A percentile compares a stretch with the other conserved stretches of the same genome.
Conservation (phyloP, 2,113 vertebrate species). For the Triplophysa dalaica region DNA sequence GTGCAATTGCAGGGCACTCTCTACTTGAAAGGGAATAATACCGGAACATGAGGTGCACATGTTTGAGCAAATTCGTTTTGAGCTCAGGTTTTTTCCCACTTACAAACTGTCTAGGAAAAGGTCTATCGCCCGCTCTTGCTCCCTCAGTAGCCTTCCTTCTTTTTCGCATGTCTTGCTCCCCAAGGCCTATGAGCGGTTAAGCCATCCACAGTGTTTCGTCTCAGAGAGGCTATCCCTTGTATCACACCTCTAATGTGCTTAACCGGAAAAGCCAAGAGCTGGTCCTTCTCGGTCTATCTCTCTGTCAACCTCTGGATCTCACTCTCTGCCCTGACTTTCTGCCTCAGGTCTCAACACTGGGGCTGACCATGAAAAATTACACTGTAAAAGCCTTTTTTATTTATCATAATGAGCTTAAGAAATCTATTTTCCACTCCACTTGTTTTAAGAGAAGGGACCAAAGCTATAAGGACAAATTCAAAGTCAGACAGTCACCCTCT, state of each 20-base stretch:
- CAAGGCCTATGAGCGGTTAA: not conserved
- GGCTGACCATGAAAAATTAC: constrained; percentile 28
- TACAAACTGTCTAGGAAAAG: not conserved
- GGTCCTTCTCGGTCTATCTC: not conserved
- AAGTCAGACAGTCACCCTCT: not conserved
- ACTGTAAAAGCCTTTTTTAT: constrained; percentile 23
- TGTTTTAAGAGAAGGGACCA: constrained; percentile 34
- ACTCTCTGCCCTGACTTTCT: not conserved
- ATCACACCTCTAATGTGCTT: constrained; percentile 32
- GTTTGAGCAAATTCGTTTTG: constrained; percentile 55
- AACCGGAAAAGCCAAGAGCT: not conserved
- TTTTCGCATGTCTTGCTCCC: not conserved
- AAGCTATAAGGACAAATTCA: constrained; percentile 12
- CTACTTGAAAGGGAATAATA: constrained; percentile 60
- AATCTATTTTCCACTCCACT: constrained; percentile 32
- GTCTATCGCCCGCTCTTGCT: not conserved
- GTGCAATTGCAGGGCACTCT: constrained; percentile 15
- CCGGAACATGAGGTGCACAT: constrained; percentile 41
- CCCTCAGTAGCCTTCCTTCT: not conserved
- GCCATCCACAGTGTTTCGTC: not conserved
- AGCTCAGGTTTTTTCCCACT: constrained; percentile 38
- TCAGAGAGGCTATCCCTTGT: not conserved
- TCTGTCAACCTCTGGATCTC: not conserved
- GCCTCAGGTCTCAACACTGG: not conserved
- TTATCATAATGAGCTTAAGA: constrained; percentile 32